Percentiles rank a stretch among this genome's conserved stretches.
These are phyloP conservation scores for Hesperophylax magnus DNA, from an alignment of 1,140 invertebrate genomes.

Conservation along the genomic window DNA sequence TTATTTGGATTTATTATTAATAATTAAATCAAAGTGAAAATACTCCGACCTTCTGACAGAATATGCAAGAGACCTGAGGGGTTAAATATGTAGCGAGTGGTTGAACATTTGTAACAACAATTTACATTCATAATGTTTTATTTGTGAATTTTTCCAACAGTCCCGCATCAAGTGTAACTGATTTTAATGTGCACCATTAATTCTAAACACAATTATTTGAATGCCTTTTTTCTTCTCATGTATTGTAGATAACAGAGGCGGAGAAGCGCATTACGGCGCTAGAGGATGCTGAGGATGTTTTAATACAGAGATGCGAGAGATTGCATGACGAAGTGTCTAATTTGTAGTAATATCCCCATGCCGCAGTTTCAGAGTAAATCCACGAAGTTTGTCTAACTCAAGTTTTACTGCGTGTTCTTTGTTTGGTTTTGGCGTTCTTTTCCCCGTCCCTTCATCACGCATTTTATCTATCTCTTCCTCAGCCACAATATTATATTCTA, in stretches of 20 bases:
- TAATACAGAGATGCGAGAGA: slow-evolving; percentile 52
- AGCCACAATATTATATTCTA: neutral
- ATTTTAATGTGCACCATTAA: too few species aligned
- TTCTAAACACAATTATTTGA: neutral
- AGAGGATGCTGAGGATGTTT: slow-evolving; percentile 51
- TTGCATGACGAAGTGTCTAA: slow-evolving; percentile 48
- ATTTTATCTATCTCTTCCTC: slow-evolving; percentile 18
- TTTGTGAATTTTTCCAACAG: too few species aligned
- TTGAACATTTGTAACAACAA: too few species aligned
- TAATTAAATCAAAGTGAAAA: too few species aligned
- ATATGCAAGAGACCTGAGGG: too few species aligned
- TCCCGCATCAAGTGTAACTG: too few species aligned
- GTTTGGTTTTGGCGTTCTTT: slow-evolving; percentile 41
- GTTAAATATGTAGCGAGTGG: too few species aligned
- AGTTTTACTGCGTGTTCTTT: slow-evolving; percentile 41
- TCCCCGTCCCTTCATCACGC: slow-evolving; percentile 23
- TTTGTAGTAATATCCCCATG: slow-evolving; percentile 4
- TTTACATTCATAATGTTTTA: too few species aligned
- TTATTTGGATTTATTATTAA: too few species aligned
- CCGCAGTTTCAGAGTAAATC: neutral
- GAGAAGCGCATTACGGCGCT: slow-evolving; percentile 51
- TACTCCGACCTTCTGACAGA: too few species aligned
- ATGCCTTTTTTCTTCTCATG: slow-evolving; percentile 27
- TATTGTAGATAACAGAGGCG: slow-evolving; percentile 53
- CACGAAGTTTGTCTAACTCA: slow-evolving; percentile 35